Base-by-base conservation (phyloP, 2,797 vertebrate species). In the Lagocephalus sceleratus region DNA sequence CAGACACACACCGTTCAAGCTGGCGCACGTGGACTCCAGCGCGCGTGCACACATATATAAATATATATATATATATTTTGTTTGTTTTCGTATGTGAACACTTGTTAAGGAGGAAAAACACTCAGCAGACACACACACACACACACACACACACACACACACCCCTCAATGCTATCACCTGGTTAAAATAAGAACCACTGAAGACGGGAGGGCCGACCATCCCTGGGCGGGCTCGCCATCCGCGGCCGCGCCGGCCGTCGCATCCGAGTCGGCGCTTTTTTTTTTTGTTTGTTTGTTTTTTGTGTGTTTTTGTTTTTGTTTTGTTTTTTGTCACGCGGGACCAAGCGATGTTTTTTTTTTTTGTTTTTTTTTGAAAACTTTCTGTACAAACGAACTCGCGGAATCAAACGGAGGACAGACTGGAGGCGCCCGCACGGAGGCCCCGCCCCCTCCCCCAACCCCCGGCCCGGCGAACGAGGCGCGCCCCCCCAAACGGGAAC, bases 151-250 rank as follows among this genome's bases (percentile, higher is more conserved):
- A 58, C 67, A 54, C n/a, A n/a, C n/a, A n/a, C n/a, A n/a, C n/a
- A n/a, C n/a, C 65, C 78, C 72, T 83, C 76, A 81, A 71, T 69
- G 73, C 69, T 81, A 69, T 85, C 74, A 83, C 82, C 84, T 84
- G 83, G 85, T 87, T 82, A 60, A 72, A 32, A 73, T 63, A 80
- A 84, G 85, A 82, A 78, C 89, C 89, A 87, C 88, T 90, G 88
- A 85, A 89, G 90, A 91, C 89, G 89, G 87, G 88, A 90, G 89
- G 88, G 89, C 87, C 86, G 5, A 71, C 81, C 81, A 77, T 75
- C 68, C 72, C 76, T 60, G 54, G 58, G 62, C 49, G 54, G 52
- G 57, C 69, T 38, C 16, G 51, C 59, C 25, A 0, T 15, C 68
- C 65, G 63, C 76, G n/a, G n/a, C n/a, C 44, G 76, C 75, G 79